Evolutionary conservation across 2,888 invertebrate species (phyloP), one percentile per base, ranked within the genome.

Genomic region (Microplitis manilae): DNA sequence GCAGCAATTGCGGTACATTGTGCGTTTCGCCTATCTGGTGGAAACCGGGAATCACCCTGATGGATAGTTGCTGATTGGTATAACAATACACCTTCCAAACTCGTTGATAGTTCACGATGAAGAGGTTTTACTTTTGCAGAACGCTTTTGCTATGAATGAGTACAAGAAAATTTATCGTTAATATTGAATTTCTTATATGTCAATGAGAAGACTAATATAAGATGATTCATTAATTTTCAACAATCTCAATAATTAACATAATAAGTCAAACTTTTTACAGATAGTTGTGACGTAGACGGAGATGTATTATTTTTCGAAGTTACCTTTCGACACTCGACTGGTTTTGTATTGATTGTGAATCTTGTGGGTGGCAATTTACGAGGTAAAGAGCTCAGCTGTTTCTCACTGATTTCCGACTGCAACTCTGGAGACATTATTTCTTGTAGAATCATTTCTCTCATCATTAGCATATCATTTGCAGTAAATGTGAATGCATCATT

Each of bases 361-460:
- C 17, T 17, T 17, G 17, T 17, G 17, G 17, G 17, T 1, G 17
- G 17, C 17, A 17, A 17, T 17, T 17, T 17, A 17, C 17, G 17
- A 17, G 17, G 17, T 17, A 17, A 17, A 17, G 17, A 17, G 17
- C 17, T 17, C 17, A 17, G 17, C 17, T 17, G 17, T 17, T 17
- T 17, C 17, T 17, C 17, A 17, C 17, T 17, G 17, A 17, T 17
- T 17, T 1, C 0, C 17, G 41, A n/a, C 8, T 62, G 62, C 6
- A n/a, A n/a, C 13, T 62, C n/a, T 17, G 2, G n/a, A 17, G 62
- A n/a, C n/a, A n/a, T 62, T 62, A n/a, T n/a, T n/a, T 2, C 13
- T 62, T 62, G 62, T 65, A 30, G 17, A 15, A 69, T 2, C 40
- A 69, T 69, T 50, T 69, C 20, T 20, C 50, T 50, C 69, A 69